phyloP scores from a whole-genome alignment of 2,797 vertebrate species.

The Hirundo rustica region DNA sequence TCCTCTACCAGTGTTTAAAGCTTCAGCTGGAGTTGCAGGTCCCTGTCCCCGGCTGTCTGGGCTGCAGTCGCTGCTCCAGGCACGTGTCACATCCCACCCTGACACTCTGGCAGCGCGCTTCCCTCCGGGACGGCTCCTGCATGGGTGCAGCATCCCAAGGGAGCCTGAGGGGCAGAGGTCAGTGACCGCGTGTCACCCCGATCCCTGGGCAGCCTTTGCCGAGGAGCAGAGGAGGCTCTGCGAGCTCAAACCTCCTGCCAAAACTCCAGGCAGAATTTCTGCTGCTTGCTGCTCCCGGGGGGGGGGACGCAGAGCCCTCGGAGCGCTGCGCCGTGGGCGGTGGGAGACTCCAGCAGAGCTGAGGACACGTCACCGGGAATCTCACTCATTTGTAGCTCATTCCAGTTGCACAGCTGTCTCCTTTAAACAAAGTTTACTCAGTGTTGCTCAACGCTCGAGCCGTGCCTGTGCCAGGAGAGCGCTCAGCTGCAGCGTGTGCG shows the following conservation, averaged over 20 bases:
- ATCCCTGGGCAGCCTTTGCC: not conserved
- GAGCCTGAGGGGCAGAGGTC: not conserved
- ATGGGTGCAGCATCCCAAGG: not conserved
- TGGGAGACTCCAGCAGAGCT: constrained; percentile 43
- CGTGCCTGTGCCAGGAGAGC: constrained; percentile 25
- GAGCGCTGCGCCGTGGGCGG: not conserved
- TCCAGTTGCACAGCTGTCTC: constrained; percentile 64
- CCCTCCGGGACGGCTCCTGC: not conserved
- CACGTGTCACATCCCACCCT: not conserved
- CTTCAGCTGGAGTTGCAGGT: not conserved
- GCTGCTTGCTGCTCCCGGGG: not conserved
- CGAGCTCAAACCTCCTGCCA: not conserved
- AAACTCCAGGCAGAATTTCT: not conserved
- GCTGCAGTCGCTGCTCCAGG: not conserved
- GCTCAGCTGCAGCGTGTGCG: not conserved
- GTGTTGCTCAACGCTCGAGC: not conserved
- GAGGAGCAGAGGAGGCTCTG: not conserved
- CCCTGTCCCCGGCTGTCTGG: not conserved
- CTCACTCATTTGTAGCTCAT: constrained; percentile 34
- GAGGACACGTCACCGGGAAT: constrained; percentile 26
- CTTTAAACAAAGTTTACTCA: constrained; percentile 53
- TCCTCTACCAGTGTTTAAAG: not conserved
- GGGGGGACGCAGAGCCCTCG: not conserved
- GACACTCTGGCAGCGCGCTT: not conserved
- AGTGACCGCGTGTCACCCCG: not conserved